A percentile compares a stretch with the other conserved stretches of the same genome.
These are phyloP conservation scores for Gallinago solitaria DNA, from an alignment of 2,797 vertebrate species.

Conservation along the genomic window DNA sequence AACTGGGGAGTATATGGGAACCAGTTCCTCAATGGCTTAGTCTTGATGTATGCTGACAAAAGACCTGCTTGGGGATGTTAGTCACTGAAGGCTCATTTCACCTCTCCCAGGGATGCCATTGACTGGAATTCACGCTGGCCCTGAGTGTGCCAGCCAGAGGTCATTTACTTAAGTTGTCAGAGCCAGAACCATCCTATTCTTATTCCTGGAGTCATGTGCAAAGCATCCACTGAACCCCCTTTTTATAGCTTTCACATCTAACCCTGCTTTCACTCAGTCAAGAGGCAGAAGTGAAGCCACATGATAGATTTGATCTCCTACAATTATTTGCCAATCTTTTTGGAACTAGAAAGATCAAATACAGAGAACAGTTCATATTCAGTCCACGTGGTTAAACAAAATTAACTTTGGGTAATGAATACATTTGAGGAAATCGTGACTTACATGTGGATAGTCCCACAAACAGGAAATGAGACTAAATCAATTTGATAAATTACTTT, in stretches of 20 bases:
- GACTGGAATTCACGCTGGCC: neutral
- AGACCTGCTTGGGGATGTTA: neutral
- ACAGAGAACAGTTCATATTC: neutral
- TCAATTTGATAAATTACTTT: constrained; percentile 43
- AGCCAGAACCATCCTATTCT: neutral
- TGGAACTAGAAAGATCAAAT: neutral
- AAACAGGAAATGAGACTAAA: constrained; percentile 50
- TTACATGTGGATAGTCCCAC: neutral
- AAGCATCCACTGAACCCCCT: neutral
- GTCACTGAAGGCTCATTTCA: neutral
- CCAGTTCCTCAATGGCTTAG: neutral
- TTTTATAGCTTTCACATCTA: neutral
- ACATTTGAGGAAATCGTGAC: constrained; percentile 7
- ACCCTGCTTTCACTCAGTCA: neutral
- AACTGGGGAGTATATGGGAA: fast-evolving
- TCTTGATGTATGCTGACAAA: neutral
- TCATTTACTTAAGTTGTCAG: neutral
- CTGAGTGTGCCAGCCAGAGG: neutral
- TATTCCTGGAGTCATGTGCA: neutral
- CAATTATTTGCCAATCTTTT: neutral
- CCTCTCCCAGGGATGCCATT: neutral
- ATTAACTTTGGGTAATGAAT: constrained; percentile 30
- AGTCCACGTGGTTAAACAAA: neutral
- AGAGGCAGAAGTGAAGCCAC: neutral
- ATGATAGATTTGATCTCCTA: neutral